A percentile compares a stretch with the other conserved stretches of the same genome.
These are phyloP conservation scores for Vimba vimba DNA, from an alignment of 2,113 vertebrate genomes.

Conservation along the genomic window DNA sequence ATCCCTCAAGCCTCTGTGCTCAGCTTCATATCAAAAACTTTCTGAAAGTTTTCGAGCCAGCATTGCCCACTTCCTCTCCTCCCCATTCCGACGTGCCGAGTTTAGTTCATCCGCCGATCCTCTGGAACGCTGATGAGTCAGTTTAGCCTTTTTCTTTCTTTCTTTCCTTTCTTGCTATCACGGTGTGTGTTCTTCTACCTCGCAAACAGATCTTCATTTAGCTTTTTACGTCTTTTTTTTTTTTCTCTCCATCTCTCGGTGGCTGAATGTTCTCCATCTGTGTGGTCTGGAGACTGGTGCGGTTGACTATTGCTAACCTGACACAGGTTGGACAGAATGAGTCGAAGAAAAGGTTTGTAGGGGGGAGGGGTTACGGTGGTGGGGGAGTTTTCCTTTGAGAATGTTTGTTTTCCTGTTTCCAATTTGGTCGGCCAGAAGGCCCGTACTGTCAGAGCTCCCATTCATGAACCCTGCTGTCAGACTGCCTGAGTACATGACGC, in stretches of 20 bases:
- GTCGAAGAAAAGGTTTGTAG: conserved; percentile 41
- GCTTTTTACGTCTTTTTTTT: conserved; percentile 58
- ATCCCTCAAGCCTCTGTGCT: neutral
- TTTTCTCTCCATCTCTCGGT: conserved; percentile 60
- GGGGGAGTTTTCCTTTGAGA: conserved; percentile 58
- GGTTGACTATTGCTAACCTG: conserved; percentile 58
- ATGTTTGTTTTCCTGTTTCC: conserved; percentile 70
- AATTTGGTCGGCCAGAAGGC: conserved; percentile 64
- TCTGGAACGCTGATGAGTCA: conserved; percentile 59
- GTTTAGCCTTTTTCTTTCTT: conserved; percentile 47
- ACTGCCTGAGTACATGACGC: conserved; percentile 46
- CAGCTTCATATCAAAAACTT: conserved; percentile 19
- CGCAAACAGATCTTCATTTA: conserved; percentile 49
- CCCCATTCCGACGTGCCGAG: conserved; percentile 16
- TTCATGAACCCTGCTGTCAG: conserved; percentile 60
- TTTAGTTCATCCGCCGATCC: conserved; percentile 7
- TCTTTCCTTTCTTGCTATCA: conserved; percentile 30
- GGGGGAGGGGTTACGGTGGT: conserved; percentile 33
- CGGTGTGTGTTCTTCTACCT: conserved; percentile 50
- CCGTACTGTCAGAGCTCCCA: conserved; percentile 60
- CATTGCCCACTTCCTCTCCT: conserved; percentile 35
- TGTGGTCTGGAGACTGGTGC: conserved; percentile 59
- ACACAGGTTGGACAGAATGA: conserved; percentile 61
- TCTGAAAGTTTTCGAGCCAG: conserved; percentile 15
- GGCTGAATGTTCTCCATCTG: conserved; percentile 63